Conservation (phyloP, 2,113 vertebrate genomes). For the Microcebus lehilahytsara region DNA sequence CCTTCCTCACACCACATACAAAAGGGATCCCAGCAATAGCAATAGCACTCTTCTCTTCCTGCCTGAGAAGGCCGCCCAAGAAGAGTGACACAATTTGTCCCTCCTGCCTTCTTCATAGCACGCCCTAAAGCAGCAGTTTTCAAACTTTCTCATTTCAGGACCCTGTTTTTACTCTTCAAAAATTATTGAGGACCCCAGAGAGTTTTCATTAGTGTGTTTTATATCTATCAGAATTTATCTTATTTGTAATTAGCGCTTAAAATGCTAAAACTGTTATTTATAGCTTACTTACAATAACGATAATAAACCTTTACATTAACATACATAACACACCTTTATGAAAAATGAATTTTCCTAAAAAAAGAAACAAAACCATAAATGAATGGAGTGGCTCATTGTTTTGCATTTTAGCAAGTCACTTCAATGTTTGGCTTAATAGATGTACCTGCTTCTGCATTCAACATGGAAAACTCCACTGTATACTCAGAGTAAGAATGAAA, state of each 20-base stretch:
- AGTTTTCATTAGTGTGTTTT: neutral
- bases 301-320: neutral
- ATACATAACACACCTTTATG: neutral
- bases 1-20: neutral
- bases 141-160: neutral
- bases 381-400: neutral
- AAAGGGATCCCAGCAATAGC: neutral
- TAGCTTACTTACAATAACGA: neutral
- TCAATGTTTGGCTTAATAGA: neutral
- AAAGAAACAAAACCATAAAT: neutral
- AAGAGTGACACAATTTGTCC: too few relatives aligned
- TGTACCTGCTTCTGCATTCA: neutral
- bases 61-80: neutral
- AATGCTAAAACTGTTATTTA: neutral
- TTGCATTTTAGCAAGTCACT: neutral
- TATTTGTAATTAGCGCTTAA: neutral
- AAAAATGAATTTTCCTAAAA: neutral
- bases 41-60: neutral
- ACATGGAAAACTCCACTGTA: neutral
- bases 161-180: neutral
- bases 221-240: neutral
- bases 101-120: rapidly evolving
- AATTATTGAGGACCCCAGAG: neutral
- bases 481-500: neutral
- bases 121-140: neutral